phyloP scores from a whole-genome alignment of 2,888 invertebrate species.

The Allygus modestus region DNA sequence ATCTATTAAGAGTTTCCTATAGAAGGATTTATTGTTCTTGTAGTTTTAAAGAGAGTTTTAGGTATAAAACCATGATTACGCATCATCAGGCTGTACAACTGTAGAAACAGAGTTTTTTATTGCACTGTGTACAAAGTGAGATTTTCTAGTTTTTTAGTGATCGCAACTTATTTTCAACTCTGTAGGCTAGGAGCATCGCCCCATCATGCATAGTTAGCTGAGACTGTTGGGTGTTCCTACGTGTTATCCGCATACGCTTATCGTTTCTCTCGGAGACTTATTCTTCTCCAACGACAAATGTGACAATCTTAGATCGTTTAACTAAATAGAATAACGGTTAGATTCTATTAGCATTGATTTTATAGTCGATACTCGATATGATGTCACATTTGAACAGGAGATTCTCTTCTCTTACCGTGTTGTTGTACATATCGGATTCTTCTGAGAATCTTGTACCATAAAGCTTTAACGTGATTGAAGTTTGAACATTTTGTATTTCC shows the following conservation, averaged over 20 bases:
- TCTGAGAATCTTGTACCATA: constrained; percentile 35
- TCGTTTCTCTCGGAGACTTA: constrained; percentile 25
- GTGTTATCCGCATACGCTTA: constrained; percentile 34
- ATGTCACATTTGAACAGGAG: constrained; percentile 45
- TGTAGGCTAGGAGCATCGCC: constrained; percentile 22
- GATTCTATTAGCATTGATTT: constrained; percentile 45
- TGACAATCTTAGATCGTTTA: constrained; percentile 36
- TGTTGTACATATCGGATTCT: constrained; percentile 34
- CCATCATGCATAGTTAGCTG: not conserved
- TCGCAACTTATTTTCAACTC: constrained; percentile 19
- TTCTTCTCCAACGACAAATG: constrained; percentile 41
- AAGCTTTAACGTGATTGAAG: constrained; percentile 39
- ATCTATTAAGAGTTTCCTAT: constrained; percentile 25
- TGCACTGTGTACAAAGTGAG: constrained; percentile 49
- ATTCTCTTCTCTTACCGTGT: constrained; percentile 25
- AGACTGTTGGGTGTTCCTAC: constrained; percentile 34
- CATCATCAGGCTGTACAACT: constrained; percentile 58
- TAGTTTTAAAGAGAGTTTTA: constrained; percentile 40
- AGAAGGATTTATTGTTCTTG: constrained; percentile 6
- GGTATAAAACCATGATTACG: constrained; percentile 41
- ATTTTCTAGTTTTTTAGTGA: constrained; percentile 46
- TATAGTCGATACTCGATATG: constrained; percentile 42
- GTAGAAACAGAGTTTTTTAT: constrained; percentile 57
- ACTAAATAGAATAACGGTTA: constrained; percentile 30
- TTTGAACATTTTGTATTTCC: constrained; percentile 52